phyloP scores from a whole-genome alignment of 1,140 invertebrate genomes.

The Charaxes varanes region DNA sequence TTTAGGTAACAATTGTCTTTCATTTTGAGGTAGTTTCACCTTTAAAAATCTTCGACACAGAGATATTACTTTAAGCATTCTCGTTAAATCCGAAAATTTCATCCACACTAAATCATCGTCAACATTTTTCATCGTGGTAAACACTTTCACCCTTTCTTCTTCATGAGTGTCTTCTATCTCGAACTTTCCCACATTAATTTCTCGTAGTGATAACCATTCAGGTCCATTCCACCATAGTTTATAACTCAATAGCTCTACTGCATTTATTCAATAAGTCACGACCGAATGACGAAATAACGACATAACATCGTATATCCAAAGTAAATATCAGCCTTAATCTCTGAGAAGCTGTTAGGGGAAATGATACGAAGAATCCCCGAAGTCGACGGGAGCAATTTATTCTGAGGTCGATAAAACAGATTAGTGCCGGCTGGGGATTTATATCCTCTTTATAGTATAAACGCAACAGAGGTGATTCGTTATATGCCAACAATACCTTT shows the following conservation, averaged over 20 bases:
- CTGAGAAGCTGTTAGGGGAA: slow-evolving; percentile 9
- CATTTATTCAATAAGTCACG: too few species aligned
- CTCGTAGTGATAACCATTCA: background rate
- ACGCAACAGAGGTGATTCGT: too few species aligned
- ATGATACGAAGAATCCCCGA: slow-evolving; percentile 8
- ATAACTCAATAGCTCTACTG: background rate
- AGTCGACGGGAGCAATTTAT: slow-evolving; percentile 10
- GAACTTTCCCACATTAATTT: too few species aligned
- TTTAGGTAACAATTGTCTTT: slow-evolving; percentile 11
- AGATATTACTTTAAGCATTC: slow-evolving; percentile 21
- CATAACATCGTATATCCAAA: too few species aligned
- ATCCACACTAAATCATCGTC: slow-evolving; percentile 22
- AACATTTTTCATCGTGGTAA: too few species aligned
- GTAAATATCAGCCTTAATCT: slow-evolving; percentile 3
- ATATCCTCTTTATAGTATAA: slow-evolving; percentile 4
- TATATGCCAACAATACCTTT: too few species aligned
- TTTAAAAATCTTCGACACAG: slow-evolving; percentile 22
- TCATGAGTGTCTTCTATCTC: too few species aligned
- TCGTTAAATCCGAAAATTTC: slow-evolving; percentile 25
- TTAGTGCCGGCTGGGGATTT: slow-evolving; percentile 6
- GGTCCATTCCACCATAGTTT: slow-evolving; percentile 15
- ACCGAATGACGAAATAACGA: too few species aligned
- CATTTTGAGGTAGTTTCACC: slow-evolving; percentile 8
- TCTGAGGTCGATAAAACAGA: slow-evolving; percentile 11
- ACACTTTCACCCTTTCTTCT: too few species aligned